Base-by-base conservation (phyloP, 2,888 invertebrate species). In the Euproctis similis region DNA sequence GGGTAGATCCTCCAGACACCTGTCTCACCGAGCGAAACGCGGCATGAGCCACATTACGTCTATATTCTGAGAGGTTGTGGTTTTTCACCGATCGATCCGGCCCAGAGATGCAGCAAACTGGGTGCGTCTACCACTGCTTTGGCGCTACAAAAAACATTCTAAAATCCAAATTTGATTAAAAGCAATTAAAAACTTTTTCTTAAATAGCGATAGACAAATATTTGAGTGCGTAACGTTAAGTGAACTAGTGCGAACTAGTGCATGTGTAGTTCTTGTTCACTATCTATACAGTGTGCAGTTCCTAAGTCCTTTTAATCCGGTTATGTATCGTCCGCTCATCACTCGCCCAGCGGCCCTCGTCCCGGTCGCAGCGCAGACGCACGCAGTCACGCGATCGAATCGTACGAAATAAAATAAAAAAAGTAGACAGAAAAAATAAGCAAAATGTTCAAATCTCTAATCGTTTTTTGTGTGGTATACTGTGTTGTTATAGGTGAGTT, bases 401-500 rank as follows among this genome's bases (percentile, higher is more conserved):
- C 48, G 52, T n/a, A n/a, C 50, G 41, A 51, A 36, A 41, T 31
- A 24, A 28, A 44, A 26, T 37, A 38, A 36, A 38, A 46, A 45
- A n/a, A n/a, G n/a, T n/a, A n/a, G n/a, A 39, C 35, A 42, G 34
- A 30, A 22, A 26, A 26, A 28, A 33, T 25, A 13, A 29, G 34
- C 36, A 61, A 57, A 46, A 82, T 82, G 82, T 71, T 65, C 45
- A 82, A 82, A 53, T 64, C 69, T 6, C 31, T 74, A 11, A 54
- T 75, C 51, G 28, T 80, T 31, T 50, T 80, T 43, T 72, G 78
- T 72, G 69, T 69, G 42, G 53, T 75, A 50, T 69, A 55, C 56
- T 68, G 65, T 61, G 71, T 74, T 39, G 59, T 78, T 17, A 65
- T 75, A 42, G 81, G 82, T 82, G 38, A 78, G 81, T 72, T 30